phyloP scores from a whole-genome alignment of 2,113 vertebrate genomes.

The Melanotaenia duboulayi region DNA sequence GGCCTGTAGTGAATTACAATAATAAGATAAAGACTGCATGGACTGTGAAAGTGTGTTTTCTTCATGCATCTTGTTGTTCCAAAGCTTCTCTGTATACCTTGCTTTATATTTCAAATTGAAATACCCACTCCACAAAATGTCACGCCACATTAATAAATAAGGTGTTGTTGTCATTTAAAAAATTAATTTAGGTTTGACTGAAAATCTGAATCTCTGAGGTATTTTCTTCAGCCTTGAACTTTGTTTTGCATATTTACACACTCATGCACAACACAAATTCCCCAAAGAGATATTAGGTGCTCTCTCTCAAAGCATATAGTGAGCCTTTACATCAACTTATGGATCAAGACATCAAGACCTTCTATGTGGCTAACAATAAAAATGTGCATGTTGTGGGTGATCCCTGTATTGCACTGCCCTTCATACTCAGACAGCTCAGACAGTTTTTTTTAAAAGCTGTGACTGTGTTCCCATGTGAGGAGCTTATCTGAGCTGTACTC shows the following conservation, averaged over 20 bases:
- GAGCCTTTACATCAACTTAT: slow-evolving; percentile 53
- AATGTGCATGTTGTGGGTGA: not conserved
- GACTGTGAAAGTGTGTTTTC: slow-evolving; percentile 11
- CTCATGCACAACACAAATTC: not conserved
- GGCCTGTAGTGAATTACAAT: slow-evolving; percentile 31
- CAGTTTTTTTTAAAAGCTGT: too few relatives aligned
- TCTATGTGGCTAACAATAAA: slow-evolving; percentile 7
- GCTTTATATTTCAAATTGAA: slow-evolving; percentile 35
- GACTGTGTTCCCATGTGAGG: slow-evolving; percentile 26
- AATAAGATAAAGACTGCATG: slow-evolving; percentile 16
- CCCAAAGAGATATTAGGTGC: slow-evolving; percentile 2
- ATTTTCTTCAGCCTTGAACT: slow-evolving; percentile 23
- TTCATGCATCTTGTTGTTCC: slow-evolving; percentile 23
- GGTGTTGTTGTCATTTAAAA: slow-evolving; percentile 36
- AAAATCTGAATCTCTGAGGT: slow-evolving; percentile 13
- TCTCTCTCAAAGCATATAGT: slow-evolving; percentile 32
- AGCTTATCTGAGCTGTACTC: slow-evolving; percentile 48
- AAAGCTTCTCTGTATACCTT: slow-evolving; percentile 5
- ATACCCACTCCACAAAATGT: slow-evolving; percentile 45
- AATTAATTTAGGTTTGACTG: slow-evolving; percentile 44
- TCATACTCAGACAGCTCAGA: slow-evolving; percentile 46
- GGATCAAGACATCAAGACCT: not conserved
- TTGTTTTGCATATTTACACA: slow-evolving; percentile 43
- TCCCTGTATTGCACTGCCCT: slow-evolving; percentile 32
- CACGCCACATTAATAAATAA: slow-evolving; percentile 39